phyloP scores from a whole-genome alignment of 1,140 invertebrate genomes.

The Nephila pilipes region DNA sequence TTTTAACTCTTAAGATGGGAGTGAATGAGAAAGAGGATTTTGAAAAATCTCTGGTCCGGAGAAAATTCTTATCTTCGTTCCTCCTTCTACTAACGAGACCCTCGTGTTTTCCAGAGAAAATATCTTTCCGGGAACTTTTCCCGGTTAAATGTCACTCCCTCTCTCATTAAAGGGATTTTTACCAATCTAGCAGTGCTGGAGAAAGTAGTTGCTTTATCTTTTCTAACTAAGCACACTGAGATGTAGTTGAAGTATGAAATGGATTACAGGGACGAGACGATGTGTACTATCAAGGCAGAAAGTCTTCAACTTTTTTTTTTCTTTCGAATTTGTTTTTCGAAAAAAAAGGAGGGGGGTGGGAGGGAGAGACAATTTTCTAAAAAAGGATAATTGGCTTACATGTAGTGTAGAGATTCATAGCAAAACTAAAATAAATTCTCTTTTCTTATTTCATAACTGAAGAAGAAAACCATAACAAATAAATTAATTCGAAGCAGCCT shows the following conservation, averaged over 20 bases:
- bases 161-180: conserved; percentile 31
- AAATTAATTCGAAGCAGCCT: too few relatives aligned
- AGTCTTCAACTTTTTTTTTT: too few relatives aligned
- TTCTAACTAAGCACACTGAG: background rate
- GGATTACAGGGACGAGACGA: too few relatives aligned
- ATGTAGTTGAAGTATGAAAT: background rate
- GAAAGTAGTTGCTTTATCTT: conserved; percentile 1
- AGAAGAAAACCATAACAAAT: too few relatives aligned
- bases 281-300: too few relatives aligned
- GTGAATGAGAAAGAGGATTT: background rate
- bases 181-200: background rate
- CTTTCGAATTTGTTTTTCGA: too few relatives aligned
- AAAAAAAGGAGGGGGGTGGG: too few relatives aligned
- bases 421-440: too few relatives aligned
- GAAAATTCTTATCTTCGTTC: conserved; percentile 33
- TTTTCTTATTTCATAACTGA: too few relatives aligned
- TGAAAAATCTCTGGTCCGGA: conserved; percentile 39
- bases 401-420: too few relatives aligned
- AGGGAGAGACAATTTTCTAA: too few relatives aligned
- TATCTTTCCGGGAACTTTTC: conserved; percentile 2
- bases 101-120: conserved; percentile 27
- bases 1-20: conserved; percentile 8
- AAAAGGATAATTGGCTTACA: too few relatives aligned
- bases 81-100: conserved; percentile 32
- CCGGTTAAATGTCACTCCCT: background rate